These are phyloP conservation scores for Uloborus plumipes DNA, from an alignment of 2,888 invertebrate species.

Conservation along the genomic window DNA sequence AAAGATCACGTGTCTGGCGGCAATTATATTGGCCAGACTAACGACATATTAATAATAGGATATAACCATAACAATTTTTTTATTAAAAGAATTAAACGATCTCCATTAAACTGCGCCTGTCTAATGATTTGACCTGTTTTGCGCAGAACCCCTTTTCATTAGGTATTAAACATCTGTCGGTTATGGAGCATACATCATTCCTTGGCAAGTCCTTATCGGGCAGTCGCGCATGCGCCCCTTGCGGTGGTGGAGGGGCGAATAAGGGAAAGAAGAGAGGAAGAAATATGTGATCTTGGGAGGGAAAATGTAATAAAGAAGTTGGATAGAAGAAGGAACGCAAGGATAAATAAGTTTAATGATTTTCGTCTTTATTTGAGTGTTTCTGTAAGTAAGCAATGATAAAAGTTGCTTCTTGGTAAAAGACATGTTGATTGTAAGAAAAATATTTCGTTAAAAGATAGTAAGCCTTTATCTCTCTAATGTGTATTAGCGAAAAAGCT, in stretches of 20 bases:
- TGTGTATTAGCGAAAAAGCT: too few species aligned
- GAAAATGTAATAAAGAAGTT: too few species aligned
- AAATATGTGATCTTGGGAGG: too few species aligned
- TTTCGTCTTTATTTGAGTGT: too few species aligned
- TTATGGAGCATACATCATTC: constrained; percentile 41
- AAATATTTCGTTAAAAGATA: too few species aligned
- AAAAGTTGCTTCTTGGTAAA: too few species aligned
- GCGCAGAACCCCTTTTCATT: constrained; percentile 39
- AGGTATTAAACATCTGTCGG: constrained; percentile 45
- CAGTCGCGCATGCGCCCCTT: constrained; percentile 20
- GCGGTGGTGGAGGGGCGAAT: not conserved
- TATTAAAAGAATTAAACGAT: constrained; percentile 36
- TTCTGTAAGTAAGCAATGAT: too few species aligned
- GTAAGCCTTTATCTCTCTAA: too few species aligned
- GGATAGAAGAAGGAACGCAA: too few species aligned
- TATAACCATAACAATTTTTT: constrained; percentile 20
- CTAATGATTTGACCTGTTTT: constrained; percentile 19
- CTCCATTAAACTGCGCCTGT: constrained; percentile 20
- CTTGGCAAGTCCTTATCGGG: constrained; percentile 39
- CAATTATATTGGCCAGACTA: constrained; percentile 32
- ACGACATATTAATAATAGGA: constrained; percentile 50
- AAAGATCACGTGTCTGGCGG: constrained; percentile 5
- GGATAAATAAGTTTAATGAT: too few species aligned
- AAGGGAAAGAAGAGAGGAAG: not conserved
- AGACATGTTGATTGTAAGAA: too few species aligned